Evolutionary conservation across 2,888 invertebrate species (phyloP).

Genomic region (Drosophila histrio): DNA sequence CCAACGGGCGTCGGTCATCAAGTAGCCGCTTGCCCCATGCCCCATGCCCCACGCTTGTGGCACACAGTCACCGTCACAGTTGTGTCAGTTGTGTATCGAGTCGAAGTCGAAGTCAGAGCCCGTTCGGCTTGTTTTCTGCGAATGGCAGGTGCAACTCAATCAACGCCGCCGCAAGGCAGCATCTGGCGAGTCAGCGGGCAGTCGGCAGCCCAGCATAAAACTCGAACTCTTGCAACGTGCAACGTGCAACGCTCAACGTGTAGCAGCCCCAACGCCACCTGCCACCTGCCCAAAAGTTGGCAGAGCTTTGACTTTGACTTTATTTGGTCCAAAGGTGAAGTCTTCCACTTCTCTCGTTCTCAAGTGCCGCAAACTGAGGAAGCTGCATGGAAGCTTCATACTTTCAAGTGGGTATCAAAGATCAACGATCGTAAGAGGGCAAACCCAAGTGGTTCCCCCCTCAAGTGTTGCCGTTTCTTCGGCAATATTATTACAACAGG

Average conservation of each 20-base stretch:
- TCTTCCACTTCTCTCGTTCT: constrained; percentile 6
- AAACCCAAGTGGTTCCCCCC: constrained; percentile 11
- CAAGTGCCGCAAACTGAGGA: constrained; percentile 66
- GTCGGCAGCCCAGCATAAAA: not conserved
- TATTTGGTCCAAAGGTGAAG: constrained; percentile 43
- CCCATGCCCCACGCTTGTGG: not conserved
- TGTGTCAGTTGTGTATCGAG: constrained; percentile 13
- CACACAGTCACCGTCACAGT: constrained; percentile 6
- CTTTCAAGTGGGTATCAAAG: constrained; percentile 66
- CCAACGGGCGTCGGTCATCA: constrained; percentile 52
- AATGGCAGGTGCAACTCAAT: constrained; percentile 81
- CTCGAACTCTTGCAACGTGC: not conserved
- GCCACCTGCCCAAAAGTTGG: constrained; percentile 60
- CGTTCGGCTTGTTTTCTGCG: constrained; percentile 74
- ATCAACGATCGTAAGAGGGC: constrained; percentile 69
- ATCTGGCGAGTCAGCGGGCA: constrained; percentile 32
- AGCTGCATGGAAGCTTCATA: constrained; percentile 64
- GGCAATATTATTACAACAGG: constrained; percentile 20
- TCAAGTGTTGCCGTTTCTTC: constrained; percentile 8
- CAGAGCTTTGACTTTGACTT: constrained; percentile 31
- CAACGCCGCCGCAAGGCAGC: constrained; percentile 60
- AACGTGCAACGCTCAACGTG: constrained; percentile 17
- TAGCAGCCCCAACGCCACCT: constrained; percentile 42
- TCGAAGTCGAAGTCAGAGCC: constrained; percentile 39
- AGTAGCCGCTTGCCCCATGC: constrained; percentile 19